A percentile compares a stretch with the other conserved stretches of the same genome.
phyloP scores from a whole-genome alignment of 1,140 invertebrate species.

The Ceratoteleas bidentatus region DNA sequence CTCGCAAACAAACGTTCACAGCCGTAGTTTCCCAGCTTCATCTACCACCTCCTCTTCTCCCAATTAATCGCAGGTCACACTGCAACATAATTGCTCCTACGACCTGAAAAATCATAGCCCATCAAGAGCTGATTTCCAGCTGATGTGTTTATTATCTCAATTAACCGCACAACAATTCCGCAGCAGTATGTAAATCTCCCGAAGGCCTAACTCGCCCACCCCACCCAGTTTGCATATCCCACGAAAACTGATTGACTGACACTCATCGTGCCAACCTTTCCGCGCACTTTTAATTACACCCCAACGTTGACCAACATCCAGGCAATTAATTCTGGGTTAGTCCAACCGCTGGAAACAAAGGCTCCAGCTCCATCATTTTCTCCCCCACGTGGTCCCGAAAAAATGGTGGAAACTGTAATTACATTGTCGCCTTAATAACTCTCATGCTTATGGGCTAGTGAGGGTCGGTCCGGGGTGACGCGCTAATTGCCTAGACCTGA shows the following conservation, averaged over 20 bases:
- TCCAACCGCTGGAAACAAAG: constrained; percentile 33
- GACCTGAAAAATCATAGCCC: background rate
- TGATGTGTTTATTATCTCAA: background rate
- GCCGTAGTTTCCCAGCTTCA: no score
- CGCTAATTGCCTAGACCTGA: constrained; percentile 32
- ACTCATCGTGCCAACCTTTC: constrained; percentile 6
- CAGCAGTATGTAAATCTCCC: background rate
- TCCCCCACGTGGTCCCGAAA: background rate
- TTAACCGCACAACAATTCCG: background rate
- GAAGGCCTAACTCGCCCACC: background rate
- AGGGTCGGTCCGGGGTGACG: constrained; percentile 19
- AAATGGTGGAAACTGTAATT: constrained; percentile 47
- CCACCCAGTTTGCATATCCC: background rate
- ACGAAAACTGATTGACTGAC: constrained; percentile 12
- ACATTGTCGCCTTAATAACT: constrained; percentile 42
- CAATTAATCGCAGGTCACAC: no score
- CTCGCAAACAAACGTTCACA: no score
- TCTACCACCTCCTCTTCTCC: no score
- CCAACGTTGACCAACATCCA: background rate
- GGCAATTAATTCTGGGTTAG: constrained; percentile 28
- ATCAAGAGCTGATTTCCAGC: background rate
- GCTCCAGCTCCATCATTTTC: constrained; percentile 5
- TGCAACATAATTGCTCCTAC: no score
- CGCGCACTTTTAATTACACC: constrained; percentile 25
- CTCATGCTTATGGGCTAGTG: background rate